These are phyloP conservation scores for Limnephilus lunatus DNA, from an alignment of 2,888 invertebrate species.

Conservation along the genomic window DNA sequence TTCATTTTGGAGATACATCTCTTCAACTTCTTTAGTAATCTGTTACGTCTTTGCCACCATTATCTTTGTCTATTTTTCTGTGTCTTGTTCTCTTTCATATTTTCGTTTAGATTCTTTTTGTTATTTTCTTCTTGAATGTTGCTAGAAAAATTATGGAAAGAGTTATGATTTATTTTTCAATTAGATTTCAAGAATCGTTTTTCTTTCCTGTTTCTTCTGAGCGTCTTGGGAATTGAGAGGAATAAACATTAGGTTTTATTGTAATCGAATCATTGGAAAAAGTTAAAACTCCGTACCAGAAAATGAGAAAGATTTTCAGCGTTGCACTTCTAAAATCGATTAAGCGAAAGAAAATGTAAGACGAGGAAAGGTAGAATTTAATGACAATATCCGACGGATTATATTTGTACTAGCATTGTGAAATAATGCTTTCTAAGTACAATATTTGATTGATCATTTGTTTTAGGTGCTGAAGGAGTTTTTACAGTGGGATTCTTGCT, in stretches of 20 bases:
- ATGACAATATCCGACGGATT: not conserved
- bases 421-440: not conserved
- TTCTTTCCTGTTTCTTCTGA: not conserved
- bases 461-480: not conserved
- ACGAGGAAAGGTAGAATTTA: not conserved
- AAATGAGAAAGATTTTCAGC: not conserved
- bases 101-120: too few species aligned
- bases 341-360: not conserved
- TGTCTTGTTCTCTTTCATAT: too few species aligned
- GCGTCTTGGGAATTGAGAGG: not conserved
- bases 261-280: not conserved
- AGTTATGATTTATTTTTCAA: not conserved
- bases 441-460: not conserved
- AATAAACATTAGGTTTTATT: not conserved
- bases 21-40: too few species aligned
- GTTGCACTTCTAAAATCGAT: not conserved
- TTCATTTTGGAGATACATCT: too few species aligned
- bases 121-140: too few species aligned
- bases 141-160: not conserved
- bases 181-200: not conserved
- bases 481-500: not conserved
- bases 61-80: too few species aligned
- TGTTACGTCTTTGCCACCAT: too few species aligned
- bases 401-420: too few species aligned
- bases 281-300: not conserved